Conservation (phyloP, 2,113 vertebrate species). For the Anser brachyrhynchus region DNA sequence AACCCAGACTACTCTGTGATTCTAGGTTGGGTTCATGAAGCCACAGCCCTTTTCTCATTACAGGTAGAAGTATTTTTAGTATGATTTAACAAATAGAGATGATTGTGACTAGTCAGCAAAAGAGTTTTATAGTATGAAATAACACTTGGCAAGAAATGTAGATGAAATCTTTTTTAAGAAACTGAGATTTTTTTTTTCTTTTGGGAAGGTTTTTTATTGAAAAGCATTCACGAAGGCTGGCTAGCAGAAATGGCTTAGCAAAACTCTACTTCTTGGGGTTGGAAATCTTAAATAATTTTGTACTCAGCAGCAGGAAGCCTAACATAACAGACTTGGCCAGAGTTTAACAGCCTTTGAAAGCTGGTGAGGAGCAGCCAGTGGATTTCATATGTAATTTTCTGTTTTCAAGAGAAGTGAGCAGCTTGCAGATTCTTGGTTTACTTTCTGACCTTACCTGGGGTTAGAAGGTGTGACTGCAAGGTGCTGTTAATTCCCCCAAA, state of each 20-base stretch:
- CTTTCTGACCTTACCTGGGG: not conserved
- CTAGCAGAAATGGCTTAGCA: not conserved
- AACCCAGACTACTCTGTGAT: not conserved
- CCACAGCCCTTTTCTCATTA: not conserved
- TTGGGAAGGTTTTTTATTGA: not conserved
- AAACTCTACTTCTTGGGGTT: not conserved
- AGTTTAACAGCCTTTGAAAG: not conserved
- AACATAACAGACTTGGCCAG: not conserved
- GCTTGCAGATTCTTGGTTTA: not conserved
- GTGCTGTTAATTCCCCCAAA: not conserved
- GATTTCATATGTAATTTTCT: not conserved
- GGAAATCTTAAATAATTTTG: not conserved
- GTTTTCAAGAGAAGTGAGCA: not conserved
- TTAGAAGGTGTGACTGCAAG: not conserved
- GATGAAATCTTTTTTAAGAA: not conserved
- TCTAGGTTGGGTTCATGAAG: not conserved
- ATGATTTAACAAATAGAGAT: not conserved
- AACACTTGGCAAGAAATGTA: not conserved
- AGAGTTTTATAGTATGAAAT: not conserved
- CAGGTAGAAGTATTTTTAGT: not conserved
- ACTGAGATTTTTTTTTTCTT: not conserved
- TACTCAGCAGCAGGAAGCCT: not conserved
- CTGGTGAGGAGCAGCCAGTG: not conserved
- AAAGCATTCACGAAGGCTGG: not conserved
- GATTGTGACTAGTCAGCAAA: not conserved